Evolutionary conservation across 2,797 vertebrate genomes (phyloP).

Genomic region (Huso huso): DNA sequence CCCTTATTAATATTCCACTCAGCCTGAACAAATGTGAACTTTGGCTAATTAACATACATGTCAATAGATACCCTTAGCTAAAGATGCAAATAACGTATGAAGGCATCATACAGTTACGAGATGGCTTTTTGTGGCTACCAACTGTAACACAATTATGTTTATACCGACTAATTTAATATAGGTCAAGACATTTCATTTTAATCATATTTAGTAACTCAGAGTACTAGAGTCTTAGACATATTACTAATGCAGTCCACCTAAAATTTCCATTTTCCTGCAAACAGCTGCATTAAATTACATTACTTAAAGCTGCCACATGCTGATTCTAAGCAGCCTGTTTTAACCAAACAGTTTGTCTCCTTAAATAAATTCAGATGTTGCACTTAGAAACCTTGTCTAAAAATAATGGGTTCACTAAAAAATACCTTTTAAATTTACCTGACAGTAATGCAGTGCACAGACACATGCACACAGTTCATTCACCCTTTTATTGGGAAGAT

Average conservation of each 20-base stretch:
- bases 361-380: constrained; percentile 71
- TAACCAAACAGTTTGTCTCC: constrained; percentile 72
- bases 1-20: no score
- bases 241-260: constrained; percentile 44
- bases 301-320: constrained; percentile 61
- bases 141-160: constrained; percentile 35
- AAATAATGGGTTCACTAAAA: constrained; percentile 70
- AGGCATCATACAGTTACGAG: neutral
- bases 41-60: neutral
- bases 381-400: constrained; percentile 68
- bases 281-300: constrained; percentile 58
- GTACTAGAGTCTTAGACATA: constrained; percentile 41
- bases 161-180: constrained; percentile 46
- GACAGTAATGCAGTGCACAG: constrained; percentile 64
- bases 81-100: neutral
- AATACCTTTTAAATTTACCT: constrained; percentile 66
- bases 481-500: constrained; percentile 68
- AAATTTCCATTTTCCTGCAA: constrained; percentile 49
- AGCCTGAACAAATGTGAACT: neutral
- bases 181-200: constrained; percentile 49
- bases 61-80: constrained; percentile 1
- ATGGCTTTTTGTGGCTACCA: constrained; percentile 1
- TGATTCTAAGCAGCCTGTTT: constrained; percentile 65
- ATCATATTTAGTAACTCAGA: constrained; percentile 45
- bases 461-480: constrained; percentile 47